phyloP scores from a whole-genome alignment of 2,888 invertebrate species.

The Slavum lentiscoides region DNA sequence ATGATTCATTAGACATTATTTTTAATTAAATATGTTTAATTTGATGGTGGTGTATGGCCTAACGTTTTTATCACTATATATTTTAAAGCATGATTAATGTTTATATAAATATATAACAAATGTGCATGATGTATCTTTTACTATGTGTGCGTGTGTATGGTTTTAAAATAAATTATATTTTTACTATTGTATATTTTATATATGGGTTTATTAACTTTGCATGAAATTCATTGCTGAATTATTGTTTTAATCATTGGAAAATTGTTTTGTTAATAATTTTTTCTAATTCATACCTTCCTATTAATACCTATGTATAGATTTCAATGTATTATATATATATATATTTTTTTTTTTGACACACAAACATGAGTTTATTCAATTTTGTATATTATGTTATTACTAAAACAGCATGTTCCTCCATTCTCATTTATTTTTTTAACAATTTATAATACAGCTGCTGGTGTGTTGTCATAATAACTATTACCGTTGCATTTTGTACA shows the following conservation, averaged over 20 bases:
- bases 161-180: slow-evolving; percentile 19
- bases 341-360: slow-evolving; percentile 44
- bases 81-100: slow-evolving; percentile 22
- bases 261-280: slow-evolving; percentile 10
- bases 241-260: slow-evolving; percentile 2
- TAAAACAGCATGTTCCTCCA: slow-evolving; percentile 42
- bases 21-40: slow-evolving; percentile 5
- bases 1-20: slow-evolving; percentile 3
- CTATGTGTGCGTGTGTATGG: slow-evolving; percentile 6
- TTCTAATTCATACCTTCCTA: slow-evolving; percentile 5
- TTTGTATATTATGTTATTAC: slow-evolving; percentile 24
- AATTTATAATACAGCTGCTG: neutral
- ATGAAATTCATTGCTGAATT: slow-evolving; percentile 15
- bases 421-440: slow-evolving; percentile 10
- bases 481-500: slow-evolving; percentile 5
- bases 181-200: slow-evolving; percentile 12
- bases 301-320: slow-evolving; percentile 16
- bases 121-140: slow-evolving; percentile 26
- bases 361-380: slow-evolving; percentile 51
- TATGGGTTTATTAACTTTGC: slow-evolving; percentile 23
- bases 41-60: slow-evolving; percentile 10
- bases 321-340: slow-evolving; percentile 17
- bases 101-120: slow-evolving; percentile 7
- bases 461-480: slow-evolving; percentile 4
- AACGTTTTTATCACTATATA: neutral